phyloP scores from a whole-genome alignment of 2,113 vertebrate species.

The Rhinopomastus cyanomelas region DNA sequence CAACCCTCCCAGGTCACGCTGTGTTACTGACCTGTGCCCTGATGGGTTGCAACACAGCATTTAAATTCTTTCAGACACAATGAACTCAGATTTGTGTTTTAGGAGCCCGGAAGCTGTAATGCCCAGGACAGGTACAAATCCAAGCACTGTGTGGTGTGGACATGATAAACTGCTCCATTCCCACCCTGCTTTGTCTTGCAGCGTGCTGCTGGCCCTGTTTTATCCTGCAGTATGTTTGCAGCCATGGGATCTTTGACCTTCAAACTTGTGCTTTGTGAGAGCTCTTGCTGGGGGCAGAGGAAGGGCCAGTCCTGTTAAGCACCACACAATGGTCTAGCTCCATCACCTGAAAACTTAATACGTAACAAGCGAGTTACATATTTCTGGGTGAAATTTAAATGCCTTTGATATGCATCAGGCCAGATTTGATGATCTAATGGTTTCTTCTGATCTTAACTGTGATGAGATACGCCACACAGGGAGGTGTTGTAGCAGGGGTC shows the following conservation, averaged over 20 bases:
- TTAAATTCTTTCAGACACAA: background rate
- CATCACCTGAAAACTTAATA: background rate
- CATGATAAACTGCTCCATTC: background rate
- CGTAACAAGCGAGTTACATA: slow-evolving; percentile 20
- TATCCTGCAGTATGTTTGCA: background rate
- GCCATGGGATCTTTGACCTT: background rate
- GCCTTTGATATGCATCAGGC: slow-evolving; percentile 9
- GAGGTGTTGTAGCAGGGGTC: background rate
- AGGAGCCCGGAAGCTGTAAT: background rate
- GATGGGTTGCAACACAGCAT: background rate
- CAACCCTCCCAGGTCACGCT: slow-evolving; percentile 6
- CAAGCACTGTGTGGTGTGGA: background rate
- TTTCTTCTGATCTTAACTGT: background rate
- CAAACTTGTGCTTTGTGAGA: background rate
- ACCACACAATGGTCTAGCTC: background rate
- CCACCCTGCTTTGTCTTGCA: background rate
- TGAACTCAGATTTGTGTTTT: background rate
- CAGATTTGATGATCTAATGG: background rate
- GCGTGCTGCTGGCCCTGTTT: background rate
- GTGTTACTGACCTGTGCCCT: background rate
- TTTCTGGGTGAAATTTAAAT: slow-evolving; percentile 8
- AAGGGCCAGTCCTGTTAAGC: background rate
- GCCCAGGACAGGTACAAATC: background rate
- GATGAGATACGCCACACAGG: background rate
- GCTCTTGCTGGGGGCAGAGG: background rate